Percentiles rank a stretch among this genome's conserved stretches.
Evolutionary conservation across 2,797 vertebrate genomes (phyloP).

Genomic region (Capromys pilorides): DNA sequence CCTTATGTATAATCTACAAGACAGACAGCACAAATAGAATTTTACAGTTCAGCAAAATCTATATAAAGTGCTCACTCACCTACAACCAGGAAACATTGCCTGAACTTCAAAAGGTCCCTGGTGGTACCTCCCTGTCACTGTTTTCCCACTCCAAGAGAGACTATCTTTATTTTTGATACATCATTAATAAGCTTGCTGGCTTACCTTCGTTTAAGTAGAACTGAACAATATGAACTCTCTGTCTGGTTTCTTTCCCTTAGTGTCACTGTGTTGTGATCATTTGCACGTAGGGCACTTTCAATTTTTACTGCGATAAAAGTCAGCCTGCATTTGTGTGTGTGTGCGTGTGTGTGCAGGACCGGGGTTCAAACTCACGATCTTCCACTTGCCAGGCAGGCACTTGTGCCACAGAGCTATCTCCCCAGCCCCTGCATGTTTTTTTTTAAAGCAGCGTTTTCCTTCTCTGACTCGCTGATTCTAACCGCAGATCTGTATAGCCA

Average conservation of each 20-base stretch:
- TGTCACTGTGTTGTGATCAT: not conserved
- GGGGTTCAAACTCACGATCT: no score
- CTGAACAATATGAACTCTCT: not conserved
- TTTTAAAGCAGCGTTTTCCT: not conserved
- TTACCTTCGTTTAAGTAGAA: not conserved
- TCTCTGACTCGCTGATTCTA: not conserved
- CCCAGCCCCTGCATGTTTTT: not conserved
- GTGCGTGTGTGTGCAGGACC: no score
- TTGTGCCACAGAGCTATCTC: no score
- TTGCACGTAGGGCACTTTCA: not conserved
- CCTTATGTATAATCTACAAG: not conserved
- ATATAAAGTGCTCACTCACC: not conserved
- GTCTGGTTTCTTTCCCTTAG: not conserved
- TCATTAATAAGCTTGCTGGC: not conserved
- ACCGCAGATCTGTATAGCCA: not conserved
- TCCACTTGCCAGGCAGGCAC: no score
- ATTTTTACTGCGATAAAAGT: not conserved
- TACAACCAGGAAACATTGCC: not conserved
- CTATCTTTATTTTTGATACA: not conserved
- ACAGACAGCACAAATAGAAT: not conserved
- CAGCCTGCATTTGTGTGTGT: not conserved
- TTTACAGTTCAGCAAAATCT: not conserved
- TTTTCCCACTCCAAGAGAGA: not conserved
- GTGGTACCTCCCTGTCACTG: not conserved
- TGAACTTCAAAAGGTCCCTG: slow-evolving; percentile 11